Base-by-base conservation (phyloP, 2,113 vertebrate species). In the Chamaea fasciata region DNA sequence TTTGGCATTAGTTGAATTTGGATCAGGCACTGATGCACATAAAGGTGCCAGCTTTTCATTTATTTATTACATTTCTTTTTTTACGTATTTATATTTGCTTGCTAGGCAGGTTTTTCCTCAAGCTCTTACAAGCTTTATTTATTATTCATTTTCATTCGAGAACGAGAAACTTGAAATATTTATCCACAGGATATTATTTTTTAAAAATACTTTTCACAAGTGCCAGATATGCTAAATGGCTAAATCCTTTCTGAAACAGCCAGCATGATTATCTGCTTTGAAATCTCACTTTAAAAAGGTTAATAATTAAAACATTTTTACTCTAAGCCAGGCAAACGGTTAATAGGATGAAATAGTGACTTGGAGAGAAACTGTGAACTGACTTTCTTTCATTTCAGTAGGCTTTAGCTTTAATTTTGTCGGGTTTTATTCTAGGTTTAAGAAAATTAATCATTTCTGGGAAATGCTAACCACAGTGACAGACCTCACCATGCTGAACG, bases 161-260 rank as follows among this genome's bases (percentile, higher is more conserved):
- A 67, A 95, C 97, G 78, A 94, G 60, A 95, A 96, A 89, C 20
- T 84, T 96, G 83, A 97, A 97, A 97, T 95, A 97, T 96, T 98
- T 97, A 97, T 97, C 95, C 71, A 96, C 5, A 75, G 73, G 59
- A 85, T 95, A 92, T 95, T 95, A 80, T 97, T 97, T 94, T 97
- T 95, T 60, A 47, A 91, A 97, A 96, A 91, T 83, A 55, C 73
- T 95, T 94, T 94, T 67, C 37, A 9, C 27, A 46, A 93, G 78
- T 74, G 60, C 73, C 87, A 86, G 71, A 80, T 92, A 93, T 89
- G 56, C 47, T 97, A 97, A 97, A 97, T 64, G 70, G 27, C 50
- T 90, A 94, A 92, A 87, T 92, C n/a, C 37, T 63, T 77, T 92
- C 63, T 57, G n/a, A 83, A 95, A 93, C 14, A 83, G 28, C 46